phyloP scores from a whole-genome alignment of 2,888 invertebrate species.

The Mimachlamys varia region DNA sequence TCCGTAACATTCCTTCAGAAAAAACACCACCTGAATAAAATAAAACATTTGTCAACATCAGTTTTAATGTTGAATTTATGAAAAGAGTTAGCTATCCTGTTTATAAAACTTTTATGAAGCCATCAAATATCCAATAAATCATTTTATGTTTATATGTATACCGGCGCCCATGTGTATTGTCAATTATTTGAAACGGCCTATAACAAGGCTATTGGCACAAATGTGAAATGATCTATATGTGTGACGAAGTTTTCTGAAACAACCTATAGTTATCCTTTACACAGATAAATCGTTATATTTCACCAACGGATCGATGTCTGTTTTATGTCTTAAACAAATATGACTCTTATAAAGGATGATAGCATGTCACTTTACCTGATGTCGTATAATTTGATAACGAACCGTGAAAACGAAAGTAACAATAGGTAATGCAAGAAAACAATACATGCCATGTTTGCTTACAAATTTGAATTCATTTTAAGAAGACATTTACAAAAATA shows the following conservation, averaged over 20 bases:
- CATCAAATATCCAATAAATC: no score
- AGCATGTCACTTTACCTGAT: not conserved
- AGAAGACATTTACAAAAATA: not conserved
- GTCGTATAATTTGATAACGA: not conserved
- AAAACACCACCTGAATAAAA: conserved; percentile 5
- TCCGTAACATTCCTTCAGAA: not conserved
- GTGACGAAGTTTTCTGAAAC: conserved; percentile 2
- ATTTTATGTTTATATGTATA: no score
- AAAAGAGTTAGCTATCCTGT: no score
- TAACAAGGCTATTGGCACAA: not conserved
- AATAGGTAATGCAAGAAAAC: not conserved
- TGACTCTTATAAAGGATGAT: not conserved
- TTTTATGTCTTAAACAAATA: not conserved
- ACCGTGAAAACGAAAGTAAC: conserved; percentile 23
- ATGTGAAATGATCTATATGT: not conserved
- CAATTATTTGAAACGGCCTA: not conserved
- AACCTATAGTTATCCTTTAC: not conserved
- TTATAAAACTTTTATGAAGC: no score
- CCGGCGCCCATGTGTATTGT: not conserved
- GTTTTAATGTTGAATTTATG: no score
- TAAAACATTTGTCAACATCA: not conserved
- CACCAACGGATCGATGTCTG: not conserved
- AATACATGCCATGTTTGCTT: not conserved
- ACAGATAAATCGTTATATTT: not conserved
- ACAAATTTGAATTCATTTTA: not conserved